Percentiles rank a stretch among this genome's conserved stretches.
Conservation (phyloP, 2,113 vertebrate genomes). For the Xenopus laevis region DNA sequence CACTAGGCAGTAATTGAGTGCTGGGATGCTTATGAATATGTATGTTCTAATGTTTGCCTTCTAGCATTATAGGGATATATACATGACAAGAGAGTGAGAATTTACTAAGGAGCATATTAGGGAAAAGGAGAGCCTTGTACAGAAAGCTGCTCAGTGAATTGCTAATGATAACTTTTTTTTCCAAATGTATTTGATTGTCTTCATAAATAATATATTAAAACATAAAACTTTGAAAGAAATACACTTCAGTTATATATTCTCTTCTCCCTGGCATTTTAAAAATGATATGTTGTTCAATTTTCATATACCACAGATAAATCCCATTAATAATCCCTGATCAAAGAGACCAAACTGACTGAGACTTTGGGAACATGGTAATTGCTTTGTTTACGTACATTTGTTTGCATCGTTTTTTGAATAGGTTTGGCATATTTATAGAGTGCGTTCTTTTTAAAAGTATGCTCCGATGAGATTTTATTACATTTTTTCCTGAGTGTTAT, state of each 20-base stretch:
- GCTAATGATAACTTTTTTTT: background rate
- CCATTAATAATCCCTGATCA: slow-evolving; percentile 70
- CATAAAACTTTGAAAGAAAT: slow-evolving; percentile 1
- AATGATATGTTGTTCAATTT: slow-evolving; percentile 57
- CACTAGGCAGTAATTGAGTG: slow-evolving; percentile 62
- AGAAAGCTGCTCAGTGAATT: background rate
- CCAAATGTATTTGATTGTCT: slow-evolving; percentile 12
- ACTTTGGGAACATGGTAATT: slow-evolving; percentile 52
- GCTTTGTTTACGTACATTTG: slow-evolving; percentile 64
- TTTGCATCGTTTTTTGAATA: slow-evolving; percentile 46
- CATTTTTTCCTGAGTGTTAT: no score
- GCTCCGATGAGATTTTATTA: no score
- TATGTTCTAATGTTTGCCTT: slow-evolving; percentile 49
- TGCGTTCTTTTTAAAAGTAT: no score
- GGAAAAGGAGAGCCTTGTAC: slow-evolving; percentile 1
- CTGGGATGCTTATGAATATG: slow-evolving; percentile 67
- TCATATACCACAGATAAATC: slow-evolving; percentile 66
- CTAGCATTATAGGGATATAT: slow-evolving; percentile 47
- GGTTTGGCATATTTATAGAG: background rate
- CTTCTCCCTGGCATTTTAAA: slow-evolving; percentile 47
- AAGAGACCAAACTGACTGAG: slow-evolving; percentile 67
- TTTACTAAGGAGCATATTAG: slow-evolving; percentile 21
- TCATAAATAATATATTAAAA: slow-evolving; percentile 29
- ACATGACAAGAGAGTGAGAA: slow-evolving; percentile 30
- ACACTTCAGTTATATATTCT: background rate